A percentile compares a stretch with the other conserved stretches of the same genome.
These are phyloP conservation scores for Athripsodes cinereus DNA, from an alignment of 2,888 invertebrate genomes.

Conservation along the genomic window DNA sequence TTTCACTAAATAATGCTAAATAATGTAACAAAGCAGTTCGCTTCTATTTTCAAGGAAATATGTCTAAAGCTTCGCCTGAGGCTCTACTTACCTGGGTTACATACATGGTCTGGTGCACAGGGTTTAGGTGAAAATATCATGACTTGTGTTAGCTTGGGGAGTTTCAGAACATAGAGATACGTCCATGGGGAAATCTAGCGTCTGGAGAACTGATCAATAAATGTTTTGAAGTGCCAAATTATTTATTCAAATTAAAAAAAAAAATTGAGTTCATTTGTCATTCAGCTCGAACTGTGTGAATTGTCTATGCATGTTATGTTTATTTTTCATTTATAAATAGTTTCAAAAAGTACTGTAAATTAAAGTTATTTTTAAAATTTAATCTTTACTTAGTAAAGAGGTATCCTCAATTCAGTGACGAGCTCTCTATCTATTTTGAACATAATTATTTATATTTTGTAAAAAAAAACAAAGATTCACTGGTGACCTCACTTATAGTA, in stretches of 20 bases:
- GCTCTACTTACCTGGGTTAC: not conserved
- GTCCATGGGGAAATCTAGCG: not conserved
- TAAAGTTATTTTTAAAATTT: not conserved
- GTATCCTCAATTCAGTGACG: not conserved
- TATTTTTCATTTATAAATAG: not conserved
- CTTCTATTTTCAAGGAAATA: no score
- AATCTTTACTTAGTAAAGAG: not conserved
- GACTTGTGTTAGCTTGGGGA: not conserved
- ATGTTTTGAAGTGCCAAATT: not conserved
- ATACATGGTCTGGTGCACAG: conserved; percentile 4
- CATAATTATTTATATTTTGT: no score
- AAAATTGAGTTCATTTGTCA: not conserved
- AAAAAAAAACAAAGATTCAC: no score
- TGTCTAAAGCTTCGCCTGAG: not conserved
- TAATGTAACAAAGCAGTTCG: no score
- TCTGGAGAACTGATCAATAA: not conserved
- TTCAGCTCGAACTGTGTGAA: no score
- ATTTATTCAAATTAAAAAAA: not conserved
- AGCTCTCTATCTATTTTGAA: no score
- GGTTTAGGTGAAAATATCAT: conserved; percentile 24
- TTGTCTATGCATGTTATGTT: no score
- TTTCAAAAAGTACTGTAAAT: no score
- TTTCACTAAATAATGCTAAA: no score
- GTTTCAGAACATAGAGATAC: not conserved
- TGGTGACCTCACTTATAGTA: no score